These are phyloP conservation scores for Eurytoma californica DNA, from an alignment of 2,888 invertebrate species.

Conservation along the genomic window DNA sequence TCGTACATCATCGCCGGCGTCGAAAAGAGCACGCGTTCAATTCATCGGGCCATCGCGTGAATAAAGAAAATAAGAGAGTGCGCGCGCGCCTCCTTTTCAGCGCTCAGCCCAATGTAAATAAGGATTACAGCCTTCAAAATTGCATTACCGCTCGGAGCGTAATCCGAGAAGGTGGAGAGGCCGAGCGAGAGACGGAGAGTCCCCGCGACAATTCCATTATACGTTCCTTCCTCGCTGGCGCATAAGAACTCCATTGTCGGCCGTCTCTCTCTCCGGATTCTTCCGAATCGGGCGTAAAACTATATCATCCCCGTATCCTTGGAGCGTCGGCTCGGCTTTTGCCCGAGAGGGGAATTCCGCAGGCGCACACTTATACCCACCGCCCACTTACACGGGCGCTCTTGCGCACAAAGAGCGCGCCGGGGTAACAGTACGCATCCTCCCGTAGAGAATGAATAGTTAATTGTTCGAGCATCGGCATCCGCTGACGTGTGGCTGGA, in stretches of 20 bases:
- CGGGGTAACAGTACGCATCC: slow-evolving; percentile 10
- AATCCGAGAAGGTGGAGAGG: slow-evolving; percentile 40
- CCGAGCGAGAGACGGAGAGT: no score
- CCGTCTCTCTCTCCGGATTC: slow-evolving; percentile 8
- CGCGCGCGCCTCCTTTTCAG: slow-evolving; percentile 25
- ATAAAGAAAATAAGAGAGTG: slow-evolving; percentile 11
- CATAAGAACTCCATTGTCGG: slow-evolving; percentile 29
- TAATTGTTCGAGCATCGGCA: slow-evolving; percentile 39
- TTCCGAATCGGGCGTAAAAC: slow-evolving; percentile 43
- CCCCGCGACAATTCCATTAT: slow-evolving; percentile 49
- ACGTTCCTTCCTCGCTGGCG: not conserved
- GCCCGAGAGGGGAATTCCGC: not conserved
- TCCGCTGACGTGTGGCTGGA: slow-evolving; percentile 31
- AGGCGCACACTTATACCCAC: not conserved
- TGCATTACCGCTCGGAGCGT: slow-evolving; percentile 46
- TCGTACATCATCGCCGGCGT: slow-evolving; percentile 33
- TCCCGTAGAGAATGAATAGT: slow-evolving; percentile 41
- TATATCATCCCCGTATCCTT: slow-evolving; percentile 27
- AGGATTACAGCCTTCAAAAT: slow-evolving; percentile 53
- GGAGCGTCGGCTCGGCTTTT: not conserved
- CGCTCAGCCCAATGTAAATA: slow-evolving; percentile 48
- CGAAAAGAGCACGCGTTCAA: slow-evolving; percentile 37
- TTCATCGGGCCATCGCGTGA: slow-evolving; percentile 17
- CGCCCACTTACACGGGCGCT: not conserved
- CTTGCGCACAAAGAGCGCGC: slow-evolving; percentile 14